Evolutionary conservation across 2,888 invertebrate species (phyloP), one percentile per base, ranked within the genome.

Genomic region (Acanthoscelides obtectus): DNA sequence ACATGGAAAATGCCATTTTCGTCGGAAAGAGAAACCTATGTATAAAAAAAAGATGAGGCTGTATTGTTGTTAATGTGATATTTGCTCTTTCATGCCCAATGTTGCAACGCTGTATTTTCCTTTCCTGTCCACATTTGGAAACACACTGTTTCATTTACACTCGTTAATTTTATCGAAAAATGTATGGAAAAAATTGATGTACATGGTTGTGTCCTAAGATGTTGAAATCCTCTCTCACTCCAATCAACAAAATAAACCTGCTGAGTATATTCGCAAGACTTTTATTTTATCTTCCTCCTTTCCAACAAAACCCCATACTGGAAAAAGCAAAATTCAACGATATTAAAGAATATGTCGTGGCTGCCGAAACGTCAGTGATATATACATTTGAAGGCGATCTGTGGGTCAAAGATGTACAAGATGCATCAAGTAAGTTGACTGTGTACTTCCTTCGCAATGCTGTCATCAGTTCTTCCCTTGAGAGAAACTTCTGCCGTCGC

Each of bases 231-330:
- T 45, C 45, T 45, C 45, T 45, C 45, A 45, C 45, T 66, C 22
- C 20, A 66, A 66, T 66, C 66, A 6, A 21, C 20, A 66, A 66
- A 66, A 66, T 66, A 66, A 66, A 66, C 20, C 66, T 66, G 66
- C 66, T 66, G 66, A 66, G 20, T 66, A 66, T 66, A 66, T 45
- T 45, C 17, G 17, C 45, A 45, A 45, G 45, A 12, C 45, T 45
- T 45, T 45, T 12, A 45, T 45, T 45, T 12, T 12, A 45, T 12
- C n/a, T n/a, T n/a, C n/a, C n/a, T n/a, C n/a, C n/a, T n/a, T n/a
- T n/a, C n/a, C n/a, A n/a, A n/a, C n/a, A n/a, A n/a, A n/a, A n/a
- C n/a, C n/a, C n/a, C n/a, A n/a, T n/a, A n/a, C n/a, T n/a, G n/a
- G n/a, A n/a, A n/a, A n/a, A n/a, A n/a, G n/a, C n/a, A n/a, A n/a